Percentiles rank a stretch among this genome's conserved stretches.
Evolutionary conservation across 2,888 invertebrate genomes (phyloP).

Genomic region (Tetragonula carbonaria): DNA sequence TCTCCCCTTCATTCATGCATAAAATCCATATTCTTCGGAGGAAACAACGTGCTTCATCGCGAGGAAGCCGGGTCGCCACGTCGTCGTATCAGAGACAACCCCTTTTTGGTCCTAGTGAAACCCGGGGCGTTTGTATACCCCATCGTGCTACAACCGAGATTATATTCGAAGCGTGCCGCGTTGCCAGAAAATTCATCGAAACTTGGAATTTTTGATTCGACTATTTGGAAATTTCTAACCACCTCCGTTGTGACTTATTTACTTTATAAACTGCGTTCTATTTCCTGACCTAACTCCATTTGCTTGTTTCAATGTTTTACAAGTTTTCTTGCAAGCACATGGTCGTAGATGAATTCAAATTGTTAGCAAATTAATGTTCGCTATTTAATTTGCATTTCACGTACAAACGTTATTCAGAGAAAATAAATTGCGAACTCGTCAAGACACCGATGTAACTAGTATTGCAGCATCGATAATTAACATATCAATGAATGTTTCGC

Average conservation of each 20-base stretch:
- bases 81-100: slow-evolving; percentile 67
- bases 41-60: slow-evolving; percentile 77
- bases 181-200: slow-evolving; percentile 42
- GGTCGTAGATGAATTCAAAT: not conserved
- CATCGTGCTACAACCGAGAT: slow-evolving; percentile 37
- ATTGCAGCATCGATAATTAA: not conserved
- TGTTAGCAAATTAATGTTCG: slow-evolving; percentile 2
- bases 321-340: not conserved
- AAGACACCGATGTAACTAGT: not conserved
- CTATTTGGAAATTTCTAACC: slow-evolving; percentile 35
- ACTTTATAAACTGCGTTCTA: not conserved
- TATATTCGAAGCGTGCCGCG: slow-evolving; percentile 34
- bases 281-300: not conserved
- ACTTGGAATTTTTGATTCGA: slow-evolving; percentile 45
- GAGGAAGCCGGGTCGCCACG: slow-evolving; percentile 69
- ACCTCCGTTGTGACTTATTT: slow-evolving; percentile 3
- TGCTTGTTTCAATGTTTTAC: not conserved
- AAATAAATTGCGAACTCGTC: slow-evolving; percentile 14
- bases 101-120: slow-evolving; percentile 71
- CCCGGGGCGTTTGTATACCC: slow-evolving; percentile 57
- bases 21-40: slow-evolving; percentile 81
- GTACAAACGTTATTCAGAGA: not conserved
- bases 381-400: not conserved
- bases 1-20: slow-evolving; percentile 75
- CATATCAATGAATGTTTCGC: not conserved